Evolutionary conservation across 2,888 invertebrate genomes (phyloP).

Genomic region (Pocota personata): DNA sequence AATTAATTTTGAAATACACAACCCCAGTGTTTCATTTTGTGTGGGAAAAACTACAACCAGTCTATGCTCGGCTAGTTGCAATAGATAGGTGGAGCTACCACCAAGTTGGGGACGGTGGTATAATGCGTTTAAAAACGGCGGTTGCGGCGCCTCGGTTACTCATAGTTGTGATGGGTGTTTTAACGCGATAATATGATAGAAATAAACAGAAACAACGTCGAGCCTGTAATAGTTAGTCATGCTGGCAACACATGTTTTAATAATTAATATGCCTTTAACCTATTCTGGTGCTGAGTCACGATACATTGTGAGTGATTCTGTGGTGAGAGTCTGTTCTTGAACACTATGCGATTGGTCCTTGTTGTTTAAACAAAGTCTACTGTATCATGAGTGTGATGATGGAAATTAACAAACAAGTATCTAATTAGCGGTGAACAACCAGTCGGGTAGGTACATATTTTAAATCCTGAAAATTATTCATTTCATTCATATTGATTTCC

Average conservation of each 20-base stretch:
- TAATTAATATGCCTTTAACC: slow-evolving; percentile 71
- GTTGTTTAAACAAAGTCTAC: background rate
- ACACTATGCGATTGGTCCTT: background rate
- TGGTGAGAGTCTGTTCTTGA: background rate
- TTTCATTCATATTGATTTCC: too few species aligned
- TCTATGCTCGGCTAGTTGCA: slow-evolving; percentile 18
- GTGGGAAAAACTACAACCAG: slow-evolving; percentile 68
- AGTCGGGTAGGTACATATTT: too few species aligned
- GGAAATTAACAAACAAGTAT: background rate
- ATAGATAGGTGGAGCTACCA: background rate
- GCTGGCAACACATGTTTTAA: slow-evolving; percentile 62
- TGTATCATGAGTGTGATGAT: background rate
- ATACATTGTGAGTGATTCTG: slow-evolving; percentile 23
- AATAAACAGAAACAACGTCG: slow-evolving; percentile 49
- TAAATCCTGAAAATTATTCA: too few species aligned
- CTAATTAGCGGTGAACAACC: background rate
- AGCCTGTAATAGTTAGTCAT: slow-evolving; percentile 35
- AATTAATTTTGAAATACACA: slow-evolving; percentile 72
- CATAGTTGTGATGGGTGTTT: slow-evolving; percentile 66
- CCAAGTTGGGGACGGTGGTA: background rate
- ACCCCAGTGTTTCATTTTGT: slow-evolving; percentile 38
- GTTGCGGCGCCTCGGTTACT: slow-evolving; percentile 49
- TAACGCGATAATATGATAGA: slow-evolving; percentile 72
- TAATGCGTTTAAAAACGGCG: slow-evolving; percentile 60
- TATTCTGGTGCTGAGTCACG: slow-evolving; percentile 56